Conservation (phyloP, 1,140 invertebrate species). For the Littorina saxatilis region DNA sequence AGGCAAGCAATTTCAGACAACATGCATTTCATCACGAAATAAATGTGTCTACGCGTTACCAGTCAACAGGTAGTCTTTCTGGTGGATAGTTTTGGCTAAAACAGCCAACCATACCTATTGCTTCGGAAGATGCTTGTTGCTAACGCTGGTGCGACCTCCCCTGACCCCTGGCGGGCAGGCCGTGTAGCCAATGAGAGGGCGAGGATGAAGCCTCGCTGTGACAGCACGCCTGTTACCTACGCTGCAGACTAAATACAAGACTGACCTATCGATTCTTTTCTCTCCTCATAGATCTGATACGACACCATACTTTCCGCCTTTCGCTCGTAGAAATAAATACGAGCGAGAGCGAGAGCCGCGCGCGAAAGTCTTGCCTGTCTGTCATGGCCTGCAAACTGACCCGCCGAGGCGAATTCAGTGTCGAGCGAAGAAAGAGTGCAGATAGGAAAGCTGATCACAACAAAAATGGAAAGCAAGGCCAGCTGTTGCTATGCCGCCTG, state of each 20-base stretch:
- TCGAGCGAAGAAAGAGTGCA: background rate
- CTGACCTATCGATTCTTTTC: constrained; percentile 27
- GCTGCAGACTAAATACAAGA: constrained; percentile 36
- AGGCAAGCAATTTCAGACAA: too few species aligned
- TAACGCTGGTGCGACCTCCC: constrained; percentile 18
- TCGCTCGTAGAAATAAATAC: background rate
- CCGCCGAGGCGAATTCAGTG: background rate
- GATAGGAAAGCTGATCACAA: background rate
- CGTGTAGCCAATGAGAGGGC: constrained; percentile 28
- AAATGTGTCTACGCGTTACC: too few species aligned
- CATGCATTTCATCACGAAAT: too few species aligned
- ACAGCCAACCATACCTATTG: background rate
- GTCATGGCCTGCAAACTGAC: background rate
- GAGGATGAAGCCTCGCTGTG: constrained; percentile 31
- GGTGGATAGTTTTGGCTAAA: too few species aligned
- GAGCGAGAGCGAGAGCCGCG: too few species aligned
- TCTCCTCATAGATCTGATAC: background rate
- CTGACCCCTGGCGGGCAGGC: constrained; percentile 27
- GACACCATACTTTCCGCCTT: background rate
- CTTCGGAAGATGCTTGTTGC: constrained; percentile 17
- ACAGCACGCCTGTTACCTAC: constrained; percentile 31
- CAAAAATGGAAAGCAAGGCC: constrained; percentile 10
- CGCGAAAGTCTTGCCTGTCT: background rate
- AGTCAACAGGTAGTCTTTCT: too few species aligned
- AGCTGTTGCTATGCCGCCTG: constrained; percentile 13